A percentile compares a stretch with the other conserved stretches of the same genome.
Conservation (phyloP, 1,140 invertebrate genomes). For the Hylaeus anthracinus region DNA sequence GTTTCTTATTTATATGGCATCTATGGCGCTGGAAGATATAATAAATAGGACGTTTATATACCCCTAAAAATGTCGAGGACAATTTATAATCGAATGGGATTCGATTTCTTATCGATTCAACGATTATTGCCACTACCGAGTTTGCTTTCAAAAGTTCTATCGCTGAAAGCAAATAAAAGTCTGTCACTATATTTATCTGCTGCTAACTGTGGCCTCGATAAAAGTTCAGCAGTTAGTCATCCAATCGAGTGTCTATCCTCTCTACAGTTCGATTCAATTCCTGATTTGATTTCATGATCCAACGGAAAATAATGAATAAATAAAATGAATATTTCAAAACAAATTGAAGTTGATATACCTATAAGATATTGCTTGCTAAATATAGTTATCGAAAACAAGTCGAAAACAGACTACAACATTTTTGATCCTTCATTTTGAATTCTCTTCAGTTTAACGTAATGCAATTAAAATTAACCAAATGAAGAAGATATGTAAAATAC, state of each 20-base stretch:
- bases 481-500: too few species aligned
- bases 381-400: too few species aligned
- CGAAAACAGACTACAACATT: too few species aligned
- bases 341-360: too few species aligned
- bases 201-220: conserved; percentile 17
- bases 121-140: background rate
- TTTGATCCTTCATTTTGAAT: too few species aligned
- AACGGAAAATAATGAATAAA: background rate
- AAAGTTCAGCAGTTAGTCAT: conserved; percentile 38
- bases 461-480: too few species aligned
- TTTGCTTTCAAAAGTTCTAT: conserved; percentile 13
- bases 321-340: background rate
- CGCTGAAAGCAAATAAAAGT: conserved; percentile 34
- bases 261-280: conserved; percentile 4
- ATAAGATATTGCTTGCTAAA: too few species aligned
- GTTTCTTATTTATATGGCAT: too few species aligned
- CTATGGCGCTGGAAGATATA: background rate
- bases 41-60: background rate
- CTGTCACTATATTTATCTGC: conserved; percentile 39
- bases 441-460: too few species aligned
- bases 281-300: background rate
- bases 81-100: background rate
- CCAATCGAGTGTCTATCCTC: background rate
- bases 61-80: background rate
- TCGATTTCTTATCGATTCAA: conserved; percentile 11